phyloP scores from a whole-genome alignment of 1,140 invertebrate genomes.

The Diorhabda elongata region DNA sequence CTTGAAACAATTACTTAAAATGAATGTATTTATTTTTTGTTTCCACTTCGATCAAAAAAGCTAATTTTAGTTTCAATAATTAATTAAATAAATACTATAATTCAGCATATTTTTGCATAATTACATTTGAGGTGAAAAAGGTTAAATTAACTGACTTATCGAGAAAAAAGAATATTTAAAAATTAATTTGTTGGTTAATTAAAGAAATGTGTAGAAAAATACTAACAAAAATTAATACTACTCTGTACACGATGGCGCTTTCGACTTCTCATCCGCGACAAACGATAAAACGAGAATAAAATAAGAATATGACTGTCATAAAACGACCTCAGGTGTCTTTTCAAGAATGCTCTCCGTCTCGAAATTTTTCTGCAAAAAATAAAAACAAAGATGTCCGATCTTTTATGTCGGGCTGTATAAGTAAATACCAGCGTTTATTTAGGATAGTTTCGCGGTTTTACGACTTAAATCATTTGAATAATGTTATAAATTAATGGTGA shows the following conservation, averaged over 20 bases:
- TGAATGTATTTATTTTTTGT: no score
- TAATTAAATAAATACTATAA: no score
- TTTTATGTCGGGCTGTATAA: conserved; percentile 6
- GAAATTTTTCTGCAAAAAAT: conserved; percentile 26
- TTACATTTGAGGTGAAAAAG: no score
- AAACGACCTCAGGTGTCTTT: conserved; percentile 42
- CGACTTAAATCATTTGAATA: background rate
- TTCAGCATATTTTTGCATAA: no score
- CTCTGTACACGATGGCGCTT: conserved; percentile 25
- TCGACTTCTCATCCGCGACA: conserved; percentile 24
- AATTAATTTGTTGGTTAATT: no score
- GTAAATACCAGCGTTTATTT: conserved; percentile 6
- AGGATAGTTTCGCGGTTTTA: conserved; percentile 3
- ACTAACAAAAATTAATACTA: background rate
- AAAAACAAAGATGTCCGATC: conserved; percentile 23
- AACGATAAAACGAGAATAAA: conserved; percentile 42
- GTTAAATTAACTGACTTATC: no score
- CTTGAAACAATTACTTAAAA: no score
- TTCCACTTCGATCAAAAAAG: no score
- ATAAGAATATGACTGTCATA: conserved; percentile 40
- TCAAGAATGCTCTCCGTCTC: conserved; percentile 23
- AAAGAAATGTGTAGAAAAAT: no score
- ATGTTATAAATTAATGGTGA: background rate
- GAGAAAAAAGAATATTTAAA: no score
- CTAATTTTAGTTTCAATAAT: no score